Conservation (phyloP, 2,888 invertebrate species). For the Dermolepida albohirtum region DNA sequence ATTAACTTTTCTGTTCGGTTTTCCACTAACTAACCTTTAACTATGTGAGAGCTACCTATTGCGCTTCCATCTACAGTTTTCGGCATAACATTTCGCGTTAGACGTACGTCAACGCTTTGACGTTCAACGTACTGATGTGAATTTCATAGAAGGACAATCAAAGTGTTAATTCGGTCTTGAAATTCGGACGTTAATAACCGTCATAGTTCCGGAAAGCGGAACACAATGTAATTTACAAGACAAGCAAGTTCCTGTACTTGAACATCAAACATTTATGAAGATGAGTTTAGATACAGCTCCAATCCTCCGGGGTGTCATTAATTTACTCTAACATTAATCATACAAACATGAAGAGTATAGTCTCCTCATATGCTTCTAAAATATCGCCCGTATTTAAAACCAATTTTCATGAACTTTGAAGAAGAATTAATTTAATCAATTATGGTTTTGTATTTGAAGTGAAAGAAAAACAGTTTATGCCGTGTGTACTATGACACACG, state of each 20-base stretch:
- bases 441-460: too few species aligned
- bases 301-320: not conserved
- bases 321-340: slow-evolving; percentile 14
- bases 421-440: too few species aligned
- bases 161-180: slow-evolving; percentile 35
- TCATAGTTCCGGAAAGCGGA: slow-evolving; percentile 14
- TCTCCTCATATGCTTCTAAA: too few species aligned
- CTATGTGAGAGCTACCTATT: slow-evolving; percentile 19
- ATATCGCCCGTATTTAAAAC: too few species aligned
- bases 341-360: too few species aligned
- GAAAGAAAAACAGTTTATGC: too few species aligned
- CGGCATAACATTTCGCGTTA: slow-evolving; percentile 19
- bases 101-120: slow-evolving; percentile 24
- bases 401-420: too few species aligned
- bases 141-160: slow-evolving; percentile 33
- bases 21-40: slow-evolving; percentile 36
- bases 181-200: slow-evolving; percentile 31
- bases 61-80: slow-evolving; percentile 18
- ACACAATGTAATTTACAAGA: slow-evolving; percentile 33
- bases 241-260: slow-evolving; percentile 9
- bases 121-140: slow-evolving; percentile 24
- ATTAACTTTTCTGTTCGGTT: slow-evolving; percentile 38
- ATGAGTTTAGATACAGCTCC: slow-evolving; percentile 1
- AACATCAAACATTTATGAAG: slow-evolving; percentile 26
- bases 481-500: too few species aligned